Percentiles rank a stretch among this genome's conserved stretches.
Conservation (phyloP, 2,113 vertebrate species). For the Catagonus wagneri region DNA sequence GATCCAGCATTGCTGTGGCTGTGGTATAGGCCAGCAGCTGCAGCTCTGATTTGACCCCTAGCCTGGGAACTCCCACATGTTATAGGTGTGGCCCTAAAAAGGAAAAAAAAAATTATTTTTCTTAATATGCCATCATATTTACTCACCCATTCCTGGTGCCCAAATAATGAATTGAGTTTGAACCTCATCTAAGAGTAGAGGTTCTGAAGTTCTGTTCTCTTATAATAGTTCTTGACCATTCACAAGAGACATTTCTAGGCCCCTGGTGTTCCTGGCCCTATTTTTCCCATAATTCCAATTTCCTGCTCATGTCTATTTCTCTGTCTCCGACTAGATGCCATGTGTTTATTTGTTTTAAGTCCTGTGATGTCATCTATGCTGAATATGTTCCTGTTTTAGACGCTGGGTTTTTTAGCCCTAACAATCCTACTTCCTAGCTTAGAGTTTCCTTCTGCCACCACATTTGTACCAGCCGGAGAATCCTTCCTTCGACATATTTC, state of each 20-base stretch:
- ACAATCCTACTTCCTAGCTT: background rate
- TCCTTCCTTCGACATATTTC: background rate
- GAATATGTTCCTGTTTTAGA: background rate
- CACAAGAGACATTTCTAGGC: background rate
- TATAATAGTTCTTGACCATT: background rate
- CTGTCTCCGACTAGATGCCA: background rate
- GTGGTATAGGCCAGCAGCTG: too few species aligned
- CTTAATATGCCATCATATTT: slow-evolving; percentile 29
- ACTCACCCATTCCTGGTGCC: background rate
- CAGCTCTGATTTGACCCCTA: too few species aligned
- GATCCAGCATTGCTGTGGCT: too few species aligned
- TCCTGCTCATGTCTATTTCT: background rate
- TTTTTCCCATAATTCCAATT: background rate
- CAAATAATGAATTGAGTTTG: background rate
- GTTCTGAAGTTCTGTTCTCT: background rate
- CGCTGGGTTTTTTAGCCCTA: background rate
- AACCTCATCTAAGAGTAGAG: background rate
- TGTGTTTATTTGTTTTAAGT: background rate
- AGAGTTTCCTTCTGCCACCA: background rate
- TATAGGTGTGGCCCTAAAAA: too few species aligned
- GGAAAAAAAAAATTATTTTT: too few species aligned
- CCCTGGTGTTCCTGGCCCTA: too few species aligned
- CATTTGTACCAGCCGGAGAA: slow-evolving; percentile 1
- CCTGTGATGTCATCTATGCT: background rate
- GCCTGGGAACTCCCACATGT: too few species aligned